phyloP scores from a whole-genome alignment of 1,140 invertebrate genomes.

The Drosophila erecta region DNA sequence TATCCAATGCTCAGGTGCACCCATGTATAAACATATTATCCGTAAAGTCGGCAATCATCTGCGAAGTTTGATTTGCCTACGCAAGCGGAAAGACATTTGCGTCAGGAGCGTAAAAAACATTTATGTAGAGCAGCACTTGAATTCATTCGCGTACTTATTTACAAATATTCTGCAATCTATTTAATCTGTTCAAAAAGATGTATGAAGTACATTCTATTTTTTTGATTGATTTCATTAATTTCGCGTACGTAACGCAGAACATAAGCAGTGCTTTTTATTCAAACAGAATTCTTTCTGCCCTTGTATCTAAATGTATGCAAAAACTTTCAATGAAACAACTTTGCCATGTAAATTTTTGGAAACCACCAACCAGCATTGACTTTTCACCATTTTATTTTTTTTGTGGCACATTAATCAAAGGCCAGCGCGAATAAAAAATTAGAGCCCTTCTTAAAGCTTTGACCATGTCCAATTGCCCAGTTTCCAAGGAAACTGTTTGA shows the following conservation, averaged over 20 bases:
- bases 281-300: neutral
- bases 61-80: constrained; percentile 28
- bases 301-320: constrained; percentile 46
- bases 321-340: constrained; percentile 62
- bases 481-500: constrained; percentile 58
- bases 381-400: constrained; percentile 16
- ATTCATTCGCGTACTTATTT: neutral
- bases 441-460: constrained; percentile 55
- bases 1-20: constrained; percentile 25
- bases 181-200: too few relatives aligned
- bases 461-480: constrained; percentile 47
- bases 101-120: constrained; percentile 13
- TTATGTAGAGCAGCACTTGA: neutral
- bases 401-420: constrained; percentile 58
- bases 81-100: constrained; percentile 24
- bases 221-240: too few relatives aligned
- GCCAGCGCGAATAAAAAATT: constrained; percentile 11
- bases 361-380: constrained; percentile 8
- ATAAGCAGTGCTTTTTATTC: neutral
- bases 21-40: constrained; percentile 27
- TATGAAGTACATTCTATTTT: too few relatives aligned
- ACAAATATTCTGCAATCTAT: neutral
- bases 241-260: neutral
- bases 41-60: constrained; percentile 19
- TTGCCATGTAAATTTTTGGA: constrained; percentile 65